A percentile compares a stretch with the other conserved stretches of the same genome.
These are phyloP conservation scores for Drosophila pullipes DNA, from an alignment of 2,888 invertebrate genomes.

Conservation along the genomic window DNA sequence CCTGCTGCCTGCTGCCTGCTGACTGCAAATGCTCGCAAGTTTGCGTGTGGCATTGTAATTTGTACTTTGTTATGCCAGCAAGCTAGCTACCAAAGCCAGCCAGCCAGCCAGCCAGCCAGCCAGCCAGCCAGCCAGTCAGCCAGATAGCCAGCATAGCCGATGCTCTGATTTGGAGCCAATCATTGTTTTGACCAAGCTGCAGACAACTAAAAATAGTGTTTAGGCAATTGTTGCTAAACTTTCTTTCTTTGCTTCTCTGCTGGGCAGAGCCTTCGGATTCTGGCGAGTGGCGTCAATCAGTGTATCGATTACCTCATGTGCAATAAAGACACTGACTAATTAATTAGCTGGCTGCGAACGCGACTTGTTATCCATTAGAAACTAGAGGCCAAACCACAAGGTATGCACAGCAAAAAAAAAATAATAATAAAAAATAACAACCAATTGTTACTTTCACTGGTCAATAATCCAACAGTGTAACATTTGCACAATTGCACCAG, in stretches of 20 bases:
- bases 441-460: conserved; percentile 76
- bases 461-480: conserved; percentile 64
- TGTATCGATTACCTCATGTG: conserved; percentile 50
- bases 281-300: background rate
- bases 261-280: background rate
- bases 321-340: conserved; percentile 25
- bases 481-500: conserved; percentile 39
- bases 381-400: background rate
- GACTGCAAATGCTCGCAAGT: conserved; percentile 48
- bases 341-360: conserved; percentile 57
- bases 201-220: conserved; percentile 52
- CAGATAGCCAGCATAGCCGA: conserved; percentile 33
- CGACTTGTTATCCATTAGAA: background rate
- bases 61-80: conserved; percentile 47
- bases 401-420: conserved; percentile 6
- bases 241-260: conserved; percentile 43
- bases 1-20: conserved; percentile 3
- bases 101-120: background rate
- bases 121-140: background rate
- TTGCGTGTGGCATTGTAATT: conserved; percentile 46
- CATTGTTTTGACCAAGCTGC: conserved; percentile 17
- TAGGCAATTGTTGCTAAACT: conserved; percentile 49
- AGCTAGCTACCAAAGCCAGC: background rate
- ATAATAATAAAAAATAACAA: conserved; percentile 36
- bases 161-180: conserved; percentile 51